These are phyloP conservation scores for Pelodiscus sinensis DNA, from an alignment of 2,113 vertebrate genomes.

Conservation along the genomic window DNA sequence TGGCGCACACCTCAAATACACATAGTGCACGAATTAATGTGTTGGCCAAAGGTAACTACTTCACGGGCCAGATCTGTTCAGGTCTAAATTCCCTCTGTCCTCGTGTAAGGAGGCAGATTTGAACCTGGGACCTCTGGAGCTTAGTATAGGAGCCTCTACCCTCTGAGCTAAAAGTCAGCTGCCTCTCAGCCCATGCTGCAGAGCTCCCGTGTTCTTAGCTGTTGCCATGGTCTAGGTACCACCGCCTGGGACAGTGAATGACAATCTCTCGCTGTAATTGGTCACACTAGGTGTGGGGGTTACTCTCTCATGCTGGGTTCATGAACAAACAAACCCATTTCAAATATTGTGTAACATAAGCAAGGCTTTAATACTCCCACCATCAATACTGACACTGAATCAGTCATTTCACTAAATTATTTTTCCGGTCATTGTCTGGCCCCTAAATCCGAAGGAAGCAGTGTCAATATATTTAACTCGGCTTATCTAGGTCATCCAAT, in stretches of 20 bases:
- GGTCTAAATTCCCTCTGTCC: not conserved
- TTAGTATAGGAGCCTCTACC: no score
- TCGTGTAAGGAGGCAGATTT: no score
- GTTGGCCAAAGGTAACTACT: accelerated
- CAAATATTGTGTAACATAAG: slow-evolving; percentile 15
- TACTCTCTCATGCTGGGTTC: not conserved
- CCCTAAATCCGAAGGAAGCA: not conserved
- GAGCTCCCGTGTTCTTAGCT: no score
- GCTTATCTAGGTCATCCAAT: not conserved
- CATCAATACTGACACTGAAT: not conserved
- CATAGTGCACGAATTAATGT: accelerated
- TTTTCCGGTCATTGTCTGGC: slow-evolving; percentile 28
- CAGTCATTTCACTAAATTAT: slow-evolving; percentile 7
- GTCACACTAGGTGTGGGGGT: no score
- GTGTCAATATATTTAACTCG: not conserved
- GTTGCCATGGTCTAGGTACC: no score
- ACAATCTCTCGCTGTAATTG: no score
- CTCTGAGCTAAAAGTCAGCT: no score
- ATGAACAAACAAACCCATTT: not conserved
- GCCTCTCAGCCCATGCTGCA: no score
- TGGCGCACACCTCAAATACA: accelerated
- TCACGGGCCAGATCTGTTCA: accelerated
- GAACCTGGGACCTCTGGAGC: no score
- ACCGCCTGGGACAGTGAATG: no score
- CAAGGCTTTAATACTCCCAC: not conserved